Conservation (phyloP, 2,113 vertebrate species). For the Pelmatolapia mariae region DNA sequence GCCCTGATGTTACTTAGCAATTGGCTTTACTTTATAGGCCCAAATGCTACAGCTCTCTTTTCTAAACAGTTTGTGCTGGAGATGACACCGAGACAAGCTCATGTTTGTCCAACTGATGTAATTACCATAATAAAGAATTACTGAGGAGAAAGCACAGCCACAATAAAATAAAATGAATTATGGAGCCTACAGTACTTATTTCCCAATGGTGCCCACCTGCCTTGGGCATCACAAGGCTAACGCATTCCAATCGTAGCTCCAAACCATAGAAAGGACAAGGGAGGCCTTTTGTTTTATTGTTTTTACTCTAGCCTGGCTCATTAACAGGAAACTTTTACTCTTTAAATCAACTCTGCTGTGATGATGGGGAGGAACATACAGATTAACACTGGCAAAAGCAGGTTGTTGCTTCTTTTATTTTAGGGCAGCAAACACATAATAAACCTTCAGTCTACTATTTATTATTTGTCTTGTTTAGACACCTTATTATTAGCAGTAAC, state of each 20-base stretch:
- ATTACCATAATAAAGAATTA: background rate
- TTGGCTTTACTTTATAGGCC: background rate
- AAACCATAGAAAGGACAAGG: background rate
- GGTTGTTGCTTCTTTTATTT: background rate
- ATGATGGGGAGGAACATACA: background rate
- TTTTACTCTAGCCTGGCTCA: background rate
- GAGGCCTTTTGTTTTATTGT: background rate
- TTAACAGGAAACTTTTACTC: background rate
- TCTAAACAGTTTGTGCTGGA: background rate
- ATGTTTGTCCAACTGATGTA: background rate
- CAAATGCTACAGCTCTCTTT: background rate
- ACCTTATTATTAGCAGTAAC: background rate
- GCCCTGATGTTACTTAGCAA: background rate
- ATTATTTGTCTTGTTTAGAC: background rate
- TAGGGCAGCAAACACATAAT: background rate
- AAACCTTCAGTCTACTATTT: background rate
- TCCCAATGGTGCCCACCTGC: background rate
- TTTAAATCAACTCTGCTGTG: background rate
- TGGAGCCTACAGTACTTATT: background rate
- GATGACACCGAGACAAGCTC: background rate
- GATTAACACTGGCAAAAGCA: background rate
- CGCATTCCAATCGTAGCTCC: accelerated
- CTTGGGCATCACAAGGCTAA: background rate
- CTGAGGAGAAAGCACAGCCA: background rate
- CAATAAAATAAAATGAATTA: background rate